Conservation (phyloP, 1,140 invertebrate species). For the Euwallacea fornicatus region DNA sequence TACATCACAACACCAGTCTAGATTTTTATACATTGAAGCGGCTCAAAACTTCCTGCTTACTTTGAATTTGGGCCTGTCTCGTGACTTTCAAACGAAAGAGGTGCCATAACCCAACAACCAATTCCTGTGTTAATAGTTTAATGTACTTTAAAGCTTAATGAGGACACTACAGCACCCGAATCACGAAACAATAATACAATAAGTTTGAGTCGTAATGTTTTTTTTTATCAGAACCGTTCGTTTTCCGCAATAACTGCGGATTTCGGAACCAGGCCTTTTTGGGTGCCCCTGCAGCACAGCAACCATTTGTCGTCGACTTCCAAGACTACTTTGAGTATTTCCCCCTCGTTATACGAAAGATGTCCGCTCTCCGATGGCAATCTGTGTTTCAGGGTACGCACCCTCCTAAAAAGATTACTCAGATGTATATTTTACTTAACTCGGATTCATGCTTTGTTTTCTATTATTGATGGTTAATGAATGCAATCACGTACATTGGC, state of each 20-base stretch:
- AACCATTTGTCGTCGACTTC: constrained; percentile 78
- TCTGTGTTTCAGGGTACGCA: constrained; percentile 72
- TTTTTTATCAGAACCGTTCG: constrained; percentile 43
- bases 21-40: constrained; percentile 20
- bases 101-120: background rate
- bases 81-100: too few species aligned
- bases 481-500: too few species aligned
- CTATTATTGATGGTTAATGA: too few species aligned
- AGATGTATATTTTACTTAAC: too few species aligned
- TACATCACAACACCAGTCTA: constrained; percentile 44
- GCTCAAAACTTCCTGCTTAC: too few species aligned
- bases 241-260: constrained; percentile 63
- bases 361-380: constrained; percentile 75
- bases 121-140: background rate
- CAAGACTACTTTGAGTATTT: constrained; percentile 70
- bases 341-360: constrained; percentile 77
- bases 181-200: constrained; percentile 3
- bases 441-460: too few species aligned
- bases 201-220: background rate
- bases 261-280: constrained; percentile 75
- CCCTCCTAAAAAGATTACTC: constrained; percentile 60
- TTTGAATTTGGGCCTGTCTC: too few species aligned
- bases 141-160: constrained; percentile 3
- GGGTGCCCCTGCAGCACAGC: constrained; percentile 73
- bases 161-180: background rate